Conservation (phyloP, 23 tunicate species). For the Clavelina lepadiformis region DNA sequence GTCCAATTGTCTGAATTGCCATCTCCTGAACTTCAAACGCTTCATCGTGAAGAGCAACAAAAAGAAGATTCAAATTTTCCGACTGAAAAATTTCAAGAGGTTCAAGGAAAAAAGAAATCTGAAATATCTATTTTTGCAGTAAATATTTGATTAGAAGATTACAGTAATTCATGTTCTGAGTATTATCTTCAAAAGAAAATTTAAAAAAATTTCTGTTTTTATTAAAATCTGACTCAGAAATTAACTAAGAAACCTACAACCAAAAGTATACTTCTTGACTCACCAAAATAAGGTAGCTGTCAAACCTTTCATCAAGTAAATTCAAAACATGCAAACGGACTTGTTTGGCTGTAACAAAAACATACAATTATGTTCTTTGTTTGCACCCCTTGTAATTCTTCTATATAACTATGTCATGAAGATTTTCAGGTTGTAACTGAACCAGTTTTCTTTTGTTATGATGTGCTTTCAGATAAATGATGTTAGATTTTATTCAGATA, state of each 20-base stretch:
- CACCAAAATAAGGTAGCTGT: slow-evolving; percentile 74
- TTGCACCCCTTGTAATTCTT: no score
- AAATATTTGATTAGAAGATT: background rate
- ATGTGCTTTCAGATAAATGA: no score
- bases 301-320: slow-evolving; percentile 56
- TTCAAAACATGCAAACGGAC: slow-evolving; percentile 69
- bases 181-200: background rate
- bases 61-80: slow-evolving; percentile 62
- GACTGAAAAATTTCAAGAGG: slow-evolving; percentile 27
- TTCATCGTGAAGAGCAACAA: slow-evolving; percentile 85
- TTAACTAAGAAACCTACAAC: slow-evolving; percentile 1
- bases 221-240: background rate
- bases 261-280: background rate
- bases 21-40: slow-evolving; percentile 81
- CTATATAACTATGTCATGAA: no score
- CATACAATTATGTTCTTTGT: no score
- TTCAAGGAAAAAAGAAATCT: background rate
- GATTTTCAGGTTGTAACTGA: no score
- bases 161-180: background rate
- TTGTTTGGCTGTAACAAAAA: slow-evolving; percentile 43
- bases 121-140: background rate
- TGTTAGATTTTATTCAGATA: no score
- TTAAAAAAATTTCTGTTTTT: background rate
- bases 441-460: no score
- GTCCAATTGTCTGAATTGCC: slow-evolving; percentile 72